Evolutionary conservation across 2,797 vertebrate genomes (phyloP).

Genomic region (Melanotaenia nigrans): DNA sequence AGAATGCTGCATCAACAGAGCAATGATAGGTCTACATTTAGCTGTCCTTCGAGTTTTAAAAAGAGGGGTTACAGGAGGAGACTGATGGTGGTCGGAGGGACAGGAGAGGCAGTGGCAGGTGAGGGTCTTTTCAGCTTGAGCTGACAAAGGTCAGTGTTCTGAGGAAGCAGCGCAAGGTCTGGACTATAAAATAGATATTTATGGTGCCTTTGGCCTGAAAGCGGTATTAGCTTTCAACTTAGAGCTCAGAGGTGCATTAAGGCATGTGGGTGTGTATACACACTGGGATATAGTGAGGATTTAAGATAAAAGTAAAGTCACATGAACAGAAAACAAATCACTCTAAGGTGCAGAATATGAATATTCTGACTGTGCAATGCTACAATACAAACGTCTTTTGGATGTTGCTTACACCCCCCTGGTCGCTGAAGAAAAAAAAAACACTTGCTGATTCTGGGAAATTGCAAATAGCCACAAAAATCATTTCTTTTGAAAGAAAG

Average conservation of each 20-base stretch:
- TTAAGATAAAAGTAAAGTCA: background rate
- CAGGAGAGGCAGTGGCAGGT: conserved; percentile 8
- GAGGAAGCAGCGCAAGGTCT: conserved; percentile 40
- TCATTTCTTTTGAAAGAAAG: background rate
- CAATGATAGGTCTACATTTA: conserved; percentile 16
- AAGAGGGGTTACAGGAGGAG: background rate
- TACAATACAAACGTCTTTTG: background rate
- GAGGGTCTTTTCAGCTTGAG: conserved; percentile 20
- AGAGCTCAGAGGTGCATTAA: background rate
- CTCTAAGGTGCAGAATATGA: background rate
- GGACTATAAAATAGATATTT: conserved; percentile 49
- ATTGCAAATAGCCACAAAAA: background rate
- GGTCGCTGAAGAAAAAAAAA: background rate
- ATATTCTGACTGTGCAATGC: background rate
- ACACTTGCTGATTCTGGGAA: background rate
- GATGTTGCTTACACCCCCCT: background rate
- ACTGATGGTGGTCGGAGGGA: background rate
- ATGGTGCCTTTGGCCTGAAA: conserved; percentile 31
- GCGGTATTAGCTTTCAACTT: conserved; percentile 18
- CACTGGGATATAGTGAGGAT: background rate
- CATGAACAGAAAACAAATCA: background rate
- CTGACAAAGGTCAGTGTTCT: conserved; percentile 45
- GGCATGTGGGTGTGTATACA: background rate
- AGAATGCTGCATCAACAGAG: conserved; percentile 24
- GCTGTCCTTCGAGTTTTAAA: conserved; percentile 11